A percentile compares a stretch with the other conserved stretches of the same genome.
Conservation (phyloP, 2,888 invertebrate species). For the Agrochola lota region DNA sequence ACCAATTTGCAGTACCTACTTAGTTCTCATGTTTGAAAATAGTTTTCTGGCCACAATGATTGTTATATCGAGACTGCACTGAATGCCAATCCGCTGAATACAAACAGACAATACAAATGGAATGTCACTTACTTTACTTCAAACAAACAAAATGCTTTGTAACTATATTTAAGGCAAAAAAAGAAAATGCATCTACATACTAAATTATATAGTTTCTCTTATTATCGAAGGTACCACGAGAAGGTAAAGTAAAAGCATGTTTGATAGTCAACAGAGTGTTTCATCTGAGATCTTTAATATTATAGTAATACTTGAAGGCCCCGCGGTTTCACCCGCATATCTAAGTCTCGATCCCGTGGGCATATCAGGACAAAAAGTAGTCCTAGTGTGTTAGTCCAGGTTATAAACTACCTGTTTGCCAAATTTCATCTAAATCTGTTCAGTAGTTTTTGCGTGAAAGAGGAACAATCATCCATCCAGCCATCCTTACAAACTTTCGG, state of each 20-base stretch:
- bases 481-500: too few species aligned
- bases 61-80: slow-evolving; percentile 21
- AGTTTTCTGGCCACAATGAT: slow-evolving; percentile 19
- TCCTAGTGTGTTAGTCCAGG: too few species aligned
- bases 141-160: slow-evolving; percentile 37
- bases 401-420: too few species aligned
- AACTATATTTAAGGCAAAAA: background rate
- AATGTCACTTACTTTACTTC: slow-evolving; percentile 29
- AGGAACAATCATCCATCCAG: too few species aligned
- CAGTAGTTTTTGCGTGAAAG: too few species aligned
- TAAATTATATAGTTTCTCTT: background rate
- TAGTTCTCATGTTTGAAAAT: slow-evolving; percentile 36
- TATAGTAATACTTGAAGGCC: too few species aligned
- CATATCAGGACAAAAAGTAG: too few species aligned
- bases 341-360: too few species aligned
- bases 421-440: too few species aligned
- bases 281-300: background rate
- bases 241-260: background rate
- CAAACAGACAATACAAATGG: slow-evolving; percentile 45
- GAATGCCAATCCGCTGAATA: slow-evolving; percentile 7
- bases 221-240: background rate
- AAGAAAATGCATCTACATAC: background rate
- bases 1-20: background rate
- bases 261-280: background rate
- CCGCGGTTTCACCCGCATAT: too few species aligned